Base-by-base conservation (phyloP, 2,113 vertebrate genomes). In the Dascyllus trimaculatus region DNA sequence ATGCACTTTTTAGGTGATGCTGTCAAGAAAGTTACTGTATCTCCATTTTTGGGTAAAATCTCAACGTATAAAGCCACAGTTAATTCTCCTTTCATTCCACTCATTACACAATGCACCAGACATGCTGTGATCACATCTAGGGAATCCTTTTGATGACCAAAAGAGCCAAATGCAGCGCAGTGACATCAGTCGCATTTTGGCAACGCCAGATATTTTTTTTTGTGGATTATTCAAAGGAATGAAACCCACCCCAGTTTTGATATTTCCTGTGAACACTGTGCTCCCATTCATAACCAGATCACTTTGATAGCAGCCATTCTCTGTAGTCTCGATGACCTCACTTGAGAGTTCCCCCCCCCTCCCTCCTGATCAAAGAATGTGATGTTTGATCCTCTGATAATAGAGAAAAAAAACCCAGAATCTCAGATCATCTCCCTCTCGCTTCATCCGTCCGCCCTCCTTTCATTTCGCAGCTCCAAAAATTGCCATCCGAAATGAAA, bases 181-280 rank as follows among this genome's bases (percentile, higher is more conserved):
- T 73, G 72, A 82, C 57, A 88, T 81, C 71, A 83, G 46, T 64
- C n/a, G 18, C 61, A 61, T 43, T 64, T 76, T 62, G 69, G 48
- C 4, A 45, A 71, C 19, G 38, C 52, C 77, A 76, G 46, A 84
- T 75, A 29, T 22, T 74, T 25, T 57, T 64, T 40, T 68, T 56
- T 24, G n/a, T 59, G 60, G 52, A 62, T 69, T 15, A 63, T 38
- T 79, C 62, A 75, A 59, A 84, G 52, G 69, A 68, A 71, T n/a
- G 56, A 75, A 60, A 54, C 75, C n/a, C 63, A 24, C 13, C 11
- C 67, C 10, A 11, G 26, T 29, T 66, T 73, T 90, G 93, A 89
- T 69, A 95, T 93, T 93, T 95, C 92, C 92, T 93, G 88, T 70
- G 45, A 84, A 90, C 82, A 94, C 91, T 93, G 84, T 70, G 67